Evolutionary conservation across 2,113 vertebrate genomes (phyloP).

Genomic region (Urocynchramus pylzowi): DNA sequence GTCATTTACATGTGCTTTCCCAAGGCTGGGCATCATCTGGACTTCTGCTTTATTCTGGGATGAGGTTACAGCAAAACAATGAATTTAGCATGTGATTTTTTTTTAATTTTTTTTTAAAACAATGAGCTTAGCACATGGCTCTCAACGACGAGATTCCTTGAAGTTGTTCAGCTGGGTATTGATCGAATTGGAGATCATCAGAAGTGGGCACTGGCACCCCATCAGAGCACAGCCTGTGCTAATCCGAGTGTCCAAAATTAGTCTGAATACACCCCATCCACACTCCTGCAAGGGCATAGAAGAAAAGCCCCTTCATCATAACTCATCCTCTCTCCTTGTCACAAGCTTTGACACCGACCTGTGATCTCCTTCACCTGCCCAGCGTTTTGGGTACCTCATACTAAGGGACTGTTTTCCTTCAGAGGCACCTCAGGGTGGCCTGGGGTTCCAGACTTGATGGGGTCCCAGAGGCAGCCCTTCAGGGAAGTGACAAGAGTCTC

Average conservation of each 20-base stretch:
- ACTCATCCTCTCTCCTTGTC: neutral
- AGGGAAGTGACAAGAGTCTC: neutral
- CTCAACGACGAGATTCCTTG: accelerated
- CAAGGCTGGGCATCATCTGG: neutral
- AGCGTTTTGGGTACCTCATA: accelerated
- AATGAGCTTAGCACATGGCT: neutral
- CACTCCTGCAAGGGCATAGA: neutral
- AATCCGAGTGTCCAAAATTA: neutral
- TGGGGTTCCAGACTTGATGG: neutral
- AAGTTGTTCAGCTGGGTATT: neutral
- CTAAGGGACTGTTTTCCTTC: accelerated
- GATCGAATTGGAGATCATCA: accelerated
- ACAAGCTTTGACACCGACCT: neutral
- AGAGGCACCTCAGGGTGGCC: neutral
- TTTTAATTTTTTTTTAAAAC: neutral
- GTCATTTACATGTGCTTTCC: neutral
- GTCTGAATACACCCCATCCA: neutral
- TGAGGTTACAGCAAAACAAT: neutral
- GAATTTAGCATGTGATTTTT: neutral
- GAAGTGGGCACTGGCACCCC: neutral
- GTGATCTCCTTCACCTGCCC: neutral
- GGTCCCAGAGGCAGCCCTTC: neutral
- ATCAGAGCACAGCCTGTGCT: neutral
- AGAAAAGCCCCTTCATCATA: neutral
- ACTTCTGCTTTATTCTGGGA: neutral